Base-by-base conservation (phyloP, 2,797 vertebrate genomes). In the Typhlichthys eigenmanni region DNA sequence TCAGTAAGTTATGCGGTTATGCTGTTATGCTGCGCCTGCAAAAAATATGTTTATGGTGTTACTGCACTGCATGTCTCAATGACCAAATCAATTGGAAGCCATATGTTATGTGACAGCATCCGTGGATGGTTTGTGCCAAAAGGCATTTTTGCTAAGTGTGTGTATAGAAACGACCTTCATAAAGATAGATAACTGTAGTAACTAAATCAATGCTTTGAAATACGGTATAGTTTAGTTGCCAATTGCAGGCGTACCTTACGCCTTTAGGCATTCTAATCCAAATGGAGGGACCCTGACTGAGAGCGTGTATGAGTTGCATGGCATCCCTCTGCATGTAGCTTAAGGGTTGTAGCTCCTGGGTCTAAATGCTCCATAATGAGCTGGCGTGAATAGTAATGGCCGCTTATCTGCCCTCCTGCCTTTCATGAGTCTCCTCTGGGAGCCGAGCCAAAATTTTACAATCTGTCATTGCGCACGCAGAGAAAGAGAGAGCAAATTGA, bases 381-480 rank as follows among this genome's bases (percentile, higher is more conserved):
- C 78, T 58, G 55, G 83, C 85, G 85, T 86, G 85, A 85, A 83
- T 82, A 76, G 84, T 90, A 90, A 91, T 90, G 76, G 83, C 81
- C 86, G 75, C 88, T 90, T 88, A 85, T 86, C 85, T 86, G 84
- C 83, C 85, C 89, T 87, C 79, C 84, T 77, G 75, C 86, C 79
- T 86, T 86, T 87, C 81, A 66, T 77, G 74, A 66, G 82, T 79
- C 83, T 88, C 87, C 85, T 79, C 90, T 72, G 89, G 90, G 90
- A 90, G 78, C 53, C 45, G 68, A 75, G 88, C 90, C 89, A 91
- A 86, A 88, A 90, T 88, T 88, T 89, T 88, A 89, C 90, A 90
- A 84, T 89, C 86, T 89, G 88, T 89, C 88, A 88, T 87, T 82
- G 84, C 77, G 83, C 85, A 78, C 69, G 80, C 84, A 68, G 85